Conservation (phyloP, 2,797 vertebrate genomes). For the Ambastaia sidthimunki region DNA sequence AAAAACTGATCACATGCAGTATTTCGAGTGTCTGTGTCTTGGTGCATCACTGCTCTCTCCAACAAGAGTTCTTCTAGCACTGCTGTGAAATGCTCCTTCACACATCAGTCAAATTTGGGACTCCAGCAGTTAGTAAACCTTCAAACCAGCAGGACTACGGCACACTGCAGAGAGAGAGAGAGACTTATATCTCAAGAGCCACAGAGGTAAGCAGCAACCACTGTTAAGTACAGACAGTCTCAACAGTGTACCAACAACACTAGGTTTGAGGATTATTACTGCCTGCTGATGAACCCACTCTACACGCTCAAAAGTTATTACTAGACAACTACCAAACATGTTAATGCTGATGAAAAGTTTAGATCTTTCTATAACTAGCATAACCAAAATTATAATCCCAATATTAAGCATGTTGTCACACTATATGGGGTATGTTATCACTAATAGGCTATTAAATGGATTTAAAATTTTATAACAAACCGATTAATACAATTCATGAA, state of each 20-base stretch:
- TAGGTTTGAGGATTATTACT: conserved; percentile 3
- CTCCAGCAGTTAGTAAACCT: conserved; percentile 27
- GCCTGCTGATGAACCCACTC: background rate
- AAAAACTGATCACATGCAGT: background rate
- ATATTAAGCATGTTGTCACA: background rate
- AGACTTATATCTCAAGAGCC: conserved; percentile 17
- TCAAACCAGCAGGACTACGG: conserved; percentile 20
- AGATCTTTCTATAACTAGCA: background rate
- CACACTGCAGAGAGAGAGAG: conserved; percentile 22
- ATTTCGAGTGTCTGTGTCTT: background rate
- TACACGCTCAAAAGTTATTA: background rate
- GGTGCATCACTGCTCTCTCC: conserved; percentile 1
- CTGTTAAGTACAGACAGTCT: conserved; percentile 5
- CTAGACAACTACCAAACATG: background rate
- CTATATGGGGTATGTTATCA: background rate
- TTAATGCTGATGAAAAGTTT: background rate
- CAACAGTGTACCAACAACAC: background rate
- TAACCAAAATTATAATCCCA: background rate
- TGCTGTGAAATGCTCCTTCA: conserved; percentile 37
- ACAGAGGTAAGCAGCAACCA: conserved; percentile 6
- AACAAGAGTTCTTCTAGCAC: conserved; percentile 23
- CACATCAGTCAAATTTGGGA: conserved; percentile 45
- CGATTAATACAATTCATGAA: no score
- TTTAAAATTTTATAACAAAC: no score
- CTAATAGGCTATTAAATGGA: no score